Conservation (phyloP, 2,113 vertebrate species). For the Epinephelus moara region DNA sequence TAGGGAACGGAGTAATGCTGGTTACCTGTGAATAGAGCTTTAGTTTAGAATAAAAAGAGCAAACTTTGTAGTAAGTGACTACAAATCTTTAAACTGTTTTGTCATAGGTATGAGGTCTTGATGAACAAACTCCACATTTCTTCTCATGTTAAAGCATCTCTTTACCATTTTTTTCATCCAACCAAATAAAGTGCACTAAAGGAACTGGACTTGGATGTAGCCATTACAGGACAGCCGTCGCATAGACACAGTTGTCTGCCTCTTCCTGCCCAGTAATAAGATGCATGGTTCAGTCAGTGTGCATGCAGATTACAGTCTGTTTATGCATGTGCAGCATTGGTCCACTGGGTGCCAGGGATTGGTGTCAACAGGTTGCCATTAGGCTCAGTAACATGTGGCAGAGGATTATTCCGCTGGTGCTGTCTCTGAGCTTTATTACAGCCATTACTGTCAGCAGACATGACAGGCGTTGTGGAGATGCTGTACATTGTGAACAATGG, state of each 20-base stretch:
- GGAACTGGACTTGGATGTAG: not conserved
- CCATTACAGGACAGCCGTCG: too few relatives aligned
- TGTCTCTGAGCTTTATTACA: slow-evolving; percentile 48
- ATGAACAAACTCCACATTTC: not conserved
- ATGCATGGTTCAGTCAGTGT: slow-evolving; percentile 14
- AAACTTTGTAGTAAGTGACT: too few relatives aligned
- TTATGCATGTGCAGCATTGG: slow-evolving; percentile 25
- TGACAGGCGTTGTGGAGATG: slow-evolving; percentile 22
- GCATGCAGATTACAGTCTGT: slow-evolving; percentile 40
- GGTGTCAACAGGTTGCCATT: slow-evolving; percentile 62
- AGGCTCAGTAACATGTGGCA: slow-evolving; percentile 59
- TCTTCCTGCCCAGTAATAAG: not conserved
- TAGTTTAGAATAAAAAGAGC: too few relatives aligned
- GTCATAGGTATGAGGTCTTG: not conserved
- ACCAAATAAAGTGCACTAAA: not conserved
- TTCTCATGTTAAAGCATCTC: too few relatives aligned
- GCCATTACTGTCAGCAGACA: slow-evolving; percentile 47
- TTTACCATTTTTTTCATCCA: not conserved
- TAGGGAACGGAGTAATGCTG: too few relatives aligned
- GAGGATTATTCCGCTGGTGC: slow-evolving; percentile 62
- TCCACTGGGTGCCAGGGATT: slow-evolving; percentile 43
- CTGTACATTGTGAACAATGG: slow-evolving; percentile 1
- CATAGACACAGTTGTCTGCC: too few relatives aligned
- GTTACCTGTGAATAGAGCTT: too few relatives aligned
- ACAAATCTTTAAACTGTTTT: not conserved